Evolutionary conservation across 2,113 vertebrate species (phyloP), one percentile per base, ranked within the genome.

Genomic region (Nothoprocta pentlandii): DNA sequence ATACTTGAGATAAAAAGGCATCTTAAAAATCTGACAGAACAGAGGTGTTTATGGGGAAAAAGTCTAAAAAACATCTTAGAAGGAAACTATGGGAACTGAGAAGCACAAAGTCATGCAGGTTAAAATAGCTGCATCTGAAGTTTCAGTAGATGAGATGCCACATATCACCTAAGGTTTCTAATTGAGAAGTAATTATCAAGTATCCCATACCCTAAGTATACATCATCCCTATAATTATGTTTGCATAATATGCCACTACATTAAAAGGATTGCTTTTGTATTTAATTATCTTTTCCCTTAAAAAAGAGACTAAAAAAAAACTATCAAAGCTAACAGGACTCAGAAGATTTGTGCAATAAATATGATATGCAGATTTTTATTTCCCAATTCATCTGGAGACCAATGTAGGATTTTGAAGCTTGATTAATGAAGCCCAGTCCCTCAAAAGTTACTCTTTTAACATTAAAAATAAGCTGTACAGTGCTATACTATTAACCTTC

Each of bases 271-370:
- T 94, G 92, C 86, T 87, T 97, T 92, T 91, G 85, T 95, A 97
- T 96, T 95, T 95, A 96, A 95, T 93, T 39, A 91, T 95, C 93
- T 95, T 28, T 1, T 95, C 94, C 79, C 88, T 92, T 88, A 77
- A 63, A 34, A 80, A 94, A 96, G 88, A 10, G 54, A 95, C 36
- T 39, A 39, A 97, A 96, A 96, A 96, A 47, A 96, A 96, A 91
- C 66, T 96, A 97, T 97, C 97, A 98, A 98, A 98, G 96, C 95
- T 97, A 98, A 97, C 88, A 97, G 97, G 96, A 90, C 97, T 97
- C 97, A 95, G 94, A 98, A 98, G 98, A 96, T 95, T 97, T 96
- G 82, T 95, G 94, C 95, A 97, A 97, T 97, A 97, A 97, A 97
- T 96, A 97, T 93, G 94, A 75, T 97, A 97, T 97, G 97, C 97